Evolutionary conservation across 2,888 invertebrate genomes (phyloP).

Genomic region (Acrobeloides nanus): DNA sequence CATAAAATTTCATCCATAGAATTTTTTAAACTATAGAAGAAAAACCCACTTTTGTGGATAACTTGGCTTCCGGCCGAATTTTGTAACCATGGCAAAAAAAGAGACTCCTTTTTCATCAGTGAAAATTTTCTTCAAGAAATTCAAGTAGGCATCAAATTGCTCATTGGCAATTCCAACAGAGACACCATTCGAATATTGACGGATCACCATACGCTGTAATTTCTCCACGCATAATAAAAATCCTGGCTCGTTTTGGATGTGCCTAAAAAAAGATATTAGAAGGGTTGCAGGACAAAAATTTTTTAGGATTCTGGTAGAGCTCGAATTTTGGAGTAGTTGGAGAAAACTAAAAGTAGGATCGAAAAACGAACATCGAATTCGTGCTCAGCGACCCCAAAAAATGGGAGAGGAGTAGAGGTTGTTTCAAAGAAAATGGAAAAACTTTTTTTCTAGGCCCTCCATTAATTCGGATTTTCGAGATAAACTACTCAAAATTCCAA

Average conservation of each 20-base stretch:
- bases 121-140: conserved; percentile 18
- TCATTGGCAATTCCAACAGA: conserved; percentile 11
- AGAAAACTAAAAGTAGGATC: too few relatives aligned
- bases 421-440: too few relatives aligned
- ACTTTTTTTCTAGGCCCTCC: too few relatives aligned
- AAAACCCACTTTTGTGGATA: conserved; percentile 13
- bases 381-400: too few relatives aligned
- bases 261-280: conserved; percentile 14
- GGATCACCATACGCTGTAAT: conserved; percentile 20
- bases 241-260: conserved; percentile 30
- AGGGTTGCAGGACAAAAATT: not conserved
- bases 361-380: too few relatives aligned
- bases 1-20: too few relatives aligned
- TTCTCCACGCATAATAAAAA: conserved; percentile 33
- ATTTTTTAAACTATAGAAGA: not conserved
- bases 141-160: conserved; percentile 10
- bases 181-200: conserved; percentile 18
- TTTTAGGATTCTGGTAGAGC: too few relatives aligned
- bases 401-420: too few relatives aligned
- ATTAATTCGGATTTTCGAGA: not conserved
- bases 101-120: conserved; percentile 26
- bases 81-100: conserved; percentile 15
- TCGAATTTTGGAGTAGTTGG: too few relatives aligned
- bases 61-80: conserved; percentile 9
- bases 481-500: too few relatives aligned